These are phyloP conservation scores for Odontocerum albicorne DNA, from an alignment of 2,888 invertebrate species.

Conservation along the genomic window DNA sequence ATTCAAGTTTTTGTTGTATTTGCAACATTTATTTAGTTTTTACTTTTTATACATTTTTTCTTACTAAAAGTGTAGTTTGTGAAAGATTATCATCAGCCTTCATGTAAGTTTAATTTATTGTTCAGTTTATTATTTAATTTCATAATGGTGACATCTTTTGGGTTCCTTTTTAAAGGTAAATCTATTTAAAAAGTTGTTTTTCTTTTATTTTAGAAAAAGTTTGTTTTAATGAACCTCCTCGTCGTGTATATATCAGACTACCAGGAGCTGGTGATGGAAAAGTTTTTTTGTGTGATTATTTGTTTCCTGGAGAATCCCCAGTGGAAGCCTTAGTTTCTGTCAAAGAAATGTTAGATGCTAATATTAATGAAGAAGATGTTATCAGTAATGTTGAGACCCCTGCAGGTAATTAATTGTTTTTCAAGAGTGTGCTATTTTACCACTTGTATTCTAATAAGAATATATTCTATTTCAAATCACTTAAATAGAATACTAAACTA, in stretches of 20 bases:
- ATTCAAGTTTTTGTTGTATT: too few relatives aligned
- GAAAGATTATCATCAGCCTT: too few relatives aligned
- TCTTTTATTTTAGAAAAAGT: conserved; percentile 62
- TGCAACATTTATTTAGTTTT: too few relatives aligned
- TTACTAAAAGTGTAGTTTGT: too few relatives aligned
- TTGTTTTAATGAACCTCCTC: conserved; percentile 86
- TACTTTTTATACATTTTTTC: too few relatives aligned
- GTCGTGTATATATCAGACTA: conserved; percentile 79
- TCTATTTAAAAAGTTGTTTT: conserved; percentile 21
- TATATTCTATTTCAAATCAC: too few relatives aligned
- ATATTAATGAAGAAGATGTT: conserved; percentile 69
- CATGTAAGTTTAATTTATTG: too few relatives aligned
- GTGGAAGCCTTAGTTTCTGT: conserved; percentile 80
- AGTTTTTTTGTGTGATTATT: conserved; percentile 82
- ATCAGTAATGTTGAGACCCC: conserved; percentile 76
- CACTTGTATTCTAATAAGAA: too few relatives aligned
- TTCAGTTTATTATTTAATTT: conserved; percentile 6
- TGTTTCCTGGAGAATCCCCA: conserved; percentile 88
- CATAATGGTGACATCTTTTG: not conserved
- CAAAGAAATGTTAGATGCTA: conserved; percentile 78
- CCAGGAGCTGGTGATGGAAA: conserved; percentile 49
- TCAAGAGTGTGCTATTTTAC: too few relatives aligned
- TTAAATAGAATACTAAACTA: too few relatives aligned
- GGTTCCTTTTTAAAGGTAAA: conserved; percentile 37
- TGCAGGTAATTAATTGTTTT: too few relatives aligned